A percentile compares a stretch with the other conserved stretches of the same genome.
Evolutionary conservation across 2,113 vertebrate genomes (phyloP).

Genomic region (Charadrius vociferus): DNA sequence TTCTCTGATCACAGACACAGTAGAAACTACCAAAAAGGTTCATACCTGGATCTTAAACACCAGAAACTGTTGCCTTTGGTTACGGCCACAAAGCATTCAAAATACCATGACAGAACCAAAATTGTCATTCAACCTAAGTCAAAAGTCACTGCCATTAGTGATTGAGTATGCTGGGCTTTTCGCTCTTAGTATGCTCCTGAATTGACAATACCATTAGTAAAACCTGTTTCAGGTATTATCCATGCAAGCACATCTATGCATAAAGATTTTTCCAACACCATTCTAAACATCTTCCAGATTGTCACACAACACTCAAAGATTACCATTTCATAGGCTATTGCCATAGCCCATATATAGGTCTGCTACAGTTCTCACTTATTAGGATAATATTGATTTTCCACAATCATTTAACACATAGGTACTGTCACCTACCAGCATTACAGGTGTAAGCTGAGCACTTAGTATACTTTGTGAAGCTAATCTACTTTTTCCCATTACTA

Average conservation of each 20-base stretch:
- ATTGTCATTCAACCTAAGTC: not conserved
- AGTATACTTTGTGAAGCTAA: not conserved
- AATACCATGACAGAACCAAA: not conserved
- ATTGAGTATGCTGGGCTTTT: not conserved
- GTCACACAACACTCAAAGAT: not conserved
- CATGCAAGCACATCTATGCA: not conserved
- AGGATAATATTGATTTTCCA: not conserved
- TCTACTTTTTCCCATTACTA: not conserved
- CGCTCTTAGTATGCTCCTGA: not conserved
- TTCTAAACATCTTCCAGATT: not conserved
- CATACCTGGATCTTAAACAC: not conserved
- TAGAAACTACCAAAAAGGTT: not conserved
- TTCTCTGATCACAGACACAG: not conserved
- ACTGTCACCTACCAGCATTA: not conserved
- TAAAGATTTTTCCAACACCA: not conserved
- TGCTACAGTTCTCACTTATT: not conserved
- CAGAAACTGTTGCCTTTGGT: not conserved
- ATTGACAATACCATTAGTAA: not conserved
- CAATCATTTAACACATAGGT: not conserved
- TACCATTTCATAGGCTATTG: rapidly evolving
- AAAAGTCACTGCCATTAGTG: not conserved
- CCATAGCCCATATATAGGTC: not conserved
- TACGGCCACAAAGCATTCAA: not conserved
- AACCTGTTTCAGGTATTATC: not conserved
- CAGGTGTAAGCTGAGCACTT: not conserved